Evolutionary conservation across 1,140 invertebrate genomes (phyloP).

Genomic region (Papilio helenus): DNA sequence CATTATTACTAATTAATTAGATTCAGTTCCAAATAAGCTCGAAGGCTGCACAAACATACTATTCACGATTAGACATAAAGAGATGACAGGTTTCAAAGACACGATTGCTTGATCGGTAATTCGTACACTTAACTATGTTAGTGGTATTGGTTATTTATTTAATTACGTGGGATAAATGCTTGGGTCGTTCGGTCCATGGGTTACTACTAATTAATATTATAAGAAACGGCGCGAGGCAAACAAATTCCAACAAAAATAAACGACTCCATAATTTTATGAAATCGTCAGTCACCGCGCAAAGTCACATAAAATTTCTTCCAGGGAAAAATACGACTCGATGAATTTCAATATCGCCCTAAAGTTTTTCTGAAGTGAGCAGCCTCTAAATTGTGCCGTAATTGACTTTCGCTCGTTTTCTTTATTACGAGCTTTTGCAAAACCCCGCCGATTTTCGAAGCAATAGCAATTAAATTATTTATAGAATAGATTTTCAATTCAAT

Average conservation of each 20-base stretch:
- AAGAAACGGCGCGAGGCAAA: neutral
- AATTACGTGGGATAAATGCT: too few species aligned
- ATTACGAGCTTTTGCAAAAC: neutral
- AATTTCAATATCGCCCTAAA: conserved; percentile 18
- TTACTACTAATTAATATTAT: neutral
- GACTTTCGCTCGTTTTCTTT: conserved; percentile 15
- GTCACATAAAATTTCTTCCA: conserved; percentile 2
- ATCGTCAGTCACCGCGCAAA: conserved; percentile 10
- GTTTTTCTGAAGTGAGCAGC: conserved; percentile 8
- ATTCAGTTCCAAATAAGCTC: too few species aligned
- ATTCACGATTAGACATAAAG: too few species aligned
- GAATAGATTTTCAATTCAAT: neutral
- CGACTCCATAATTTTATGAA: conserved; percentile 13
- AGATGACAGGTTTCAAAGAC: too few species aligned
- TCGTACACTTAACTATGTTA: too few species aligned
- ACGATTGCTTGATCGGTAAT: too few species aligned
- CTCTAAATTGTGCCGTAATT: conserved; percentile 5
- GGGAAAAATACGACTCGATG: neutral
- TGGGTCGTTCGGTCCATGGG: too few species aligned
- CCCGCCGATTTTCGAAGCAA: neutral
- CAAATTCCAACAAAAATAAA: neutral
- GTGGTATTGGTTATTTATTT: too few species aligned
- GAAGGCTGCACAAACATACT: too few species aligned
- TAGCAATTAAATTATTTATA: neutral
- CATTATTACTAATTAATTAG: too few species aligned